A percentile compares a stretch with the other conserved stretches of the same genome.
These are phyloP conservation scores for Nymphalis polychloros DNA, from an alignment of 2,888 invertebrate species.

Conservation along the genomic window DNA sequence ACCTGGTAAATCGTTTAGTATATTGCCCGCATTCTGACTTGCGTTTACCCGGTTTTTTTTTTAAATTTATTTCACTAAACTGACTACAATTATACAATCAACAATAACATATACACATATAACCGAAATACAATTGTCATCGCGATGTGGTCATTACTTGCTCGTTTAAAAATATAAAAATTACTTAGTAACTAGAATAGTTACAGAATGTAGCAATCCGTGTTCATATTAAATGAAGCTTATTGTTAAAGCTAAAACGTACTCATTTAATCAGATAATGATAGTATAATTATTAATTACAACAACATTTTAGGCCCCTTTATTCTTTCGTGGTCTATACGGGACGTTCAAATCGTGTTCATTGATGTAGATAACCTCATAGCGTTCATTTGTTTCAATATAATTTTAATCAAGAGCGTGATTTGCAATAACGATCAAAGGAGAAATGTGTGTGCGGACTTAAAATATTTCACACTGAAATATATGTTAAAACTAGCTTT, in stretches of 20 bases:
- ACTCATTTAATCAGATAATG: conserved; percentile 23
- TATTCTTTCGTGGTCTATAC: conserved; percentile 39
- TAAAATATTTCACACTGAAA: background rate
- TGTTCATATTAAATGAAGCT: background rate
- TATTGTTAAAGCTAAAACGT: conserved; percentile 10
- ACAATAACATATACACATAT: too few species aligned
- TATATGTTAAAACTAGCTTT: background rate
- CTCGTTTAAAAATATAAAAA: too few species aligned
- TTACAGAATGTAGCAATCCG: background rate
- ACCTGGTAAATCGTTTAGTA: too few species aligned
- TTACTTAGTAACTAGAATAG: too few species aligned
- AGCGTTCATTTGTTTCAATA: conserved; percentile 46
- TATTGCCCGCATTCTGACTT: too few species aligned
- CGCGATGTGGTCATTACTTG: too few species aligned
- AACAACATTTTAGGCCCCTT: conserved; percentile 20
- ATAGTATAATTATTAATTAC: conserved; percentile 31
- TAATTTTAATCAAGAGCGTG: conserved; percentile 53
- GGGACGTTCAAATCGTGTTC: conserved; percentile 44
- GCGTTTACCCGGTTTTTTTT: too few species aligned
- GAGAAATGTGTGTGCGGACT: conserved; percentile 10
- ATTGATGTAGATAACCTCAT: conserved; percentile 46
- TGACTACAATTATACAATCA: too few species aligned
- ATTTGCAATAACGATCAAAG: conserved; percentile 46
- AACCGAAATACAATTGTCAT: too few species aligned
- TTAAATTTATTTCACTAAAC: too few species aligned